A percentile compares a stretch with the other conserved stretches of the same genome.
These are phyloP conservation scores for Picathartes gymnocephalus DNA, from an alignment of 2,113 vertebrate genomes.

Conservation along the genomic window DNA sequence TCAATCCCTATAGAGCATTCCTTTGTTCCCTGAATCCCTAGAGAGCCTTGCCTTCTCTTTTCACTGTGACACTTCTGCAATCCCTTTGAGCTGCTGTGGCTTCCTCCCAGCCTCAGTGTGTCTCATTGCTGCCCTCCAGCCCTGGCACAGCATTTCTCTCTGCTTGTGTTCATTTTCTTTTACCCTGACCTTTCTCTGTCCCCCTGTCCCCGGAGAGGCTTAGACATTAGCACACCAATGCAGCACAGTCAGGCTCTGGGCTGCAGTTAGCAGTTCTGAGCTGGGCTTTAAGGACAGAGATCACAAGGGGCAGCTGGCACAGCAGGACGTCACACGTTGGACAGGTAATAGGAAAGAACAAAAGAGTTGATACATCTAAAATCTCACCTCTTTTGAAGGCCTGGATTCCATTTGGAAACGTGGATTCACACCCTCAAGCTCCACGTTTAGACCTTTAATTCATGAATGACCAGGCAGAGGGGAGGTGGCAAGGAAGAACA, in stretches of 20 bases:
- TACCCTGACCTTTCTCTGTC: not conserved
- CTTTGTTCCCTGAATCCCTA: not conserved
- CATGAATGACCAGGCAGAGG: not conserved
- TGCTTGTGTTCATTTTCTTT: not conserved
- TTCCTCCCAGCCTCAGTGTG: not conserved
- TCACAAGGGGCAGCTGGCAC: not conserved
- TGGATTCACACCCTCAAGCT: not conserved
- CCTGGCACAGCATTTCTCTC: not conserved
- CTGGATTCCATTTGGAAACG: not conserved
- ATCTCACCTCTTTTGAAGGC: not conserved
- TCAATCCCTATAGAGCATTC: not conserved
- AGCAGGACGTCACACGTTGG: accelerated
- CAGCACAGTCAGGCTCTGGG: not conserved
- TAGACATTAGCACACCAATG: not conserved
- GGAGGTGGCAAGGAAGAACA: not conserved
- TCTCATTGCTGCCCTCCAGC: not conserved
- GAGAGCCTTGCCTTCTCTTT: not conserved
- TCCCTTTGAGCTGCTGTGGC: not conserved
- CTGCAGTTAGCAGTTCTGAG: not conserved
- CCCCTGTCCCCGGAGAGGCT: not conserved
- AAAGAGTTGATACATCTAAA: not conserved
- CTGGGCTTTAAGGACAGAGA: not conserved
- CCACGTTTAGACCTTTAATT: not conserved
- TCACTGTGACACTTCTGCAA: not conserved
- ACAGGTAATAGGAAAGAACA: not conserved